These are phyloP conservation scores for Timandra comae DNA, from an alignment of 2,888 invertebrate genomes.

Conservation along the genomic window DNA sequence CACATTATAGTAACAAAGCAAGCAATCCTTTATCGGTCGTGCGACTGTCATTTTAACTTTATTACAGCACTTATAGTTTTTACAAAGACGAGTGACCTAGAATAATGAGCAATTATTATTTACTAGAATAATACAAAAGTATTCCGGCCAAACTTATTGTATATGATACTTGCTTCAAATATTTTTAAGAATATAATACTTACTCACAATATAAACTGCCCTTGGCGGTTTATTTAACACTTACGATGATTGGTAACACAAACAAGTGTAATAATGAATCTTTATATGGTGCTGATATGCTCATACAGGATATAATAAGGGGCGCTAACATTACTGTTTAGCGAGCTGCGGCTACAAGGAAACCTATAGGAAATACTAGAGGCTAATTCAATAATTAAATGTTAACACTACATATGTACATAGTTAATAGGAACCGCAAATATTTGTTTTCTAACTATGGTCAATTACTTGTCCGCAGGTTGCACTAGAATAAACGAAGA, in stretches of 20 bases:
- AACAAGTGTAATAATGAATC: conserved; percentile 63
- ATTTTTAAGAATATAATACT: no score
- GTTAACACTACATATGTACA: neutral
- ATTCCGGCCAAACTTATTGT: no score
- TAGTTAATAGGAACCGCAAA: no score
- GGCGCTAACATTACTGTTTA: conserved; percentile 52
- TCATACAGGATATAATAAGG: conserved; percentile 49
- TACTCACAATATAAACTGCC: conserved; percentile 41
- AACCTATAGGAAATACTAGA: conserved; percentile 24
- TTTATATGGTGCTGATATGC: conserved; percentile 60
- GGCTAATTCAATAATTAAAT: conserved; percentile 4
- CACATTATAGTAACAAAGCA: no score
- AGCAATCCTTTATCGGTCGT: conserved; percentile 9
- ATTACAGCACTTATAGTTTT: neutral
- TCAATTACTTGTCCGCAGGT: conserved; percentile 44
- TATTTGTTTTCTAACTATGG: no score
- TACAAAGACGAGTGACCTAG: no score
- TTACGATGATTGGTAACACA: conserved; percentile 47
- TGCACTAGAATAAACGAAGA: conserved; percentile 36
- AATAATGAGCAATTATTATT: no score
- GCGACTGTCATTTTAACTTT: neutral
- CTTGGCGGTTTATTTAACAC: conserved; percentile 61
- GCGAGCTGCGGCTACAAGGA: conserved; percentile 33
- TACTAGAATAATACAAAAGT: no score
- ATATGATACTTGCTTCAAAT: no score